Percentiles rank a stretch among this genome's conserved stretches.
These are phyloP conservation scores for Athrips mouffetella DNA, from an alignment of 2,888 invertebrate genomes.

Conservation along the genomic window DNA sequence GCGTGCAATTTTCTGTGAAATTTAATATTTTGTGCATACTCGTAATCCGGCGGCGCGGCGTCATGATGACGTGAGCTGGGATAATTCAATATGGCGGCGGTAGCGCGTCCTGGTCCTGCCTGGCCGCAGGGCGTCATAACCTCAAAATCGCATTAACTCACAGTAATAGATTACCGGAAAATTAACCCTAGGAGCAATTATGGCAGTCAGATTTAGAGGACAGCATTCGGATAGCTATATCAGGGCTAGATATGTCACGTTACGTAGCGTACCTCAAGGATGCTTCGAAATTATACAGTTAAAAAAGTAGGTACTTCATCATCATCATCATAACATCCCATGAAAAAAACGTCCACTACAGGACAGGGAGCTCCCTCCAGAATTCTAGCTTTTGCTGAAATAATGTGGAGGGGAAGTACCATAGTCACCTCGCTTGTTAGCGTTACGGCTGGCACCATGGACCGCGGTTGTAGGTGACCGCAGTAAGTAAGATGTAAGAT, in stretches of 20 bases:
- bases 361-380: no score
- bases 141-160: constrained; percentile 59
- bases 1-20: constrained; percentile 28
- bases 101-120: constrained; percentile 43
- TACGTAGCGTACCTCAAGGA: no score
- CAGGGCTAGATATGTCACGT: not conserved
- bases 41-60: constrained; percentile 25
- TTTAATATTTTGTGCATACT: constrained; percentile 10
- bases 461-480: not conserved
- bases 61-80: constrained; percentile 36
- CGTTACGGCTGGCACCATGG: no score
- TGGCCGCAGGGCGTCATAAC: constrained; percentile 56
- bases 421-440: no score
- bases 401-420: no score
- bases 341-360: no score
- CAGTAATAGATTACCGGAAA: constrained; percentile 54
- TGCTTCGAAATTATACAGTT: no score
- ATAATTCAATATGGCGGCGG: constrained; percentile 59
- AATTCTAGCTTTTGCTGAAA: no score
- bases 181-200: constrained; percentile 52
- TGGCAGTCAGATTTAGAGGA: constrained; percentile 23
- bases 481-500: no score
- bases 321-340: no score
- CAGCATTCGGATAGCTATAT: not conserved
- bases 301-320: no score